Base-by-base conservation (phyloP, 1,140 invertebrate species). In the Choristoneura fumiferana region DNA sequence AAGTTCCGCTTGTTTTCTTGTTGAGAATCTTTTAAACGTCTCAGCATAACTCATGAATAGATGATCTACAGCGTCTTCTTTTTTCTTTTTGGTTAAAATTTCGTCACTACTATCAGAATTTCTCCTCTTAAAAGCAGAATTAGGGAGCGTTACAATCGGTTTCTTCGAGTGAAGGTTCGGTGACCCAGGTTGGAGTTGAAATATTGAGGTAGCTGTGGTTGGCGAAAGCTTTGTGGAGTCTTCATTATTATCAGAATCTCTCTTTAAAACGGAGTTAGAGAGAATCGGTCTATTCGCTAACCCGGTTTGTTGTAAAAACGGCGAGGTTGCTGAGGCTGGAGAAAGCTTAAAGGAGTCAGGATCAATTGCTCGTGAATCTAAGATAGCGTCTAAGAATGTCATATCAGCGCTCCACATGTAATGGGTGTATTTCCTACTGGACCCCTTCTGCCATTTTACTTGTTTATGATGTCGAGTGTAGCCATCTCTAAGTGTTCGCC, bases 41-140 rank as follows among this genome's bases (percentile, higher is more conserved):
- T 63, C 57, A 0, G 70, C 60, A 39, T 73, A 73, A 54, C 65
- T 71, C 4, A 71, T 35, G 55, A 73, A 73, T 9, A 73, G 58
- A 34, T 66, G 43, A 38, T 70, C 63, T 9, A 65, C 58, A 0
- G 38, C 57, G 38, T 73, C 71, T 13, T 36, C 36, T 38, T 58
- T 43, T 8, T 5, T 59, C 22, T 52, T 58, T 18, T 60, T 60
- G n/a, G n/a, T n/a, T n/a, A n/a, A n/a, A n/a, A n/a, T n/a, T 49
- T 58, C 58, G 17, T 55, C 36, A 29, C 34, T 40, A 12, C 34
- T 45, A 37, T 22, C 8, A 39, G 13, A 40, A 36, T 13, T 13
- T 36, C 18, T 55, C 18, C n/a, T 45, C 15, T 14, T 18, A 8
- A 37, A n/a, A 5, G 14, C n/a, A 15, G 8, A 10, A 3, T 49